phyloP scores from a whole-genome alignment of 2,797 vertebrate genomes.

The Adrianichthys oophorus region DNA sequence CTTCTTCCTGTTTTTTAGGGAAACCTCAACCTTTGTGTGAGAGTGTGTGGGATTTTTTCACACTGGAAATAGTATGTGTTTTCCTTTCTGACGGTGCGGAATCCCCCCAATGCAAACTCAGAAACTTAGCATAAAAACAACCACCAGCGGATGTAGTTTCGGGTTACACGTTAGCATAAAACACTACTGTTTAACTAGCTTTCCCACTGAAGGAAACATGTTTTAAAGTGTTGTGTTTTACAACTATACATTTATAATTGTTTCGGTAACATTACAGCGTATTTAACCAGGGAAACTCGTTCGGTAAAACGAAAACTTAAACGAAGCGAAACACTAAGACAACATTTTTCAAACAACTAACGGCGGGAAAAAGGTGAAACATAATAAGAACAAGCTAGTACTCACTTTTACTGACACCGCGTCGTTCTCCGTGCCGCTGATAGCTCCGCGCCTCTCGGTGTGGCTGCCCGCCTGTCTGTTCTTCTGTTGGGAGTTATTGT shows the following conservation, averaged over 20 bases:
- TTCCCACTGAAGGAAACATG: too few relatives aligned
- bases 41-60: background rate
- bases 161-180: too few relatives aligned
- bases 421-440: background rate
- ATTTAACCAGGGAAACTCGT: too few relatives aligned
- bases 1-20: background rate
- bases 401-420: conserved; percentile 34
- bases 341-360: too few relatives aligned
- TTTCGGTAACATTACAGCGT: too few relatives aligned
- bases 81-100: conserved; percentile 43
- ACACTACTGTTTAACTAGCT: too few relatives aligned
- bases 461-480: conserved; percentile 1
- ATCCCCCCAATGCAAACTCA: conserved; percentile 58
- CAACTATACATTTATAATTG: too few relatives aligned
- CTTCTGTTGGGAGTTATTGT: conserved; percentile 39
- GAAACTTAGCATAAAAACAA: conserved; percentile 18
- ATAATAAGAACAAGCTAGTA: background rate
- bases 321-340: too few relatives aligned
- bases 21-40: conserved; percentile 20
- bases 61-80: conserved; percentile 36
- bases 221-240: too few relatives aligned
- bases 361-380: background rate
- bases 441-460: conserved; percentile 6
- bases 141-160: background rate
- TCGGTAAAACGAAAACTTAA: too few relatives aligned